phyloP scores from a whole-genome alignment of 2,113 vertebrate genomes.

The Mastomys natalensis region DNA sequence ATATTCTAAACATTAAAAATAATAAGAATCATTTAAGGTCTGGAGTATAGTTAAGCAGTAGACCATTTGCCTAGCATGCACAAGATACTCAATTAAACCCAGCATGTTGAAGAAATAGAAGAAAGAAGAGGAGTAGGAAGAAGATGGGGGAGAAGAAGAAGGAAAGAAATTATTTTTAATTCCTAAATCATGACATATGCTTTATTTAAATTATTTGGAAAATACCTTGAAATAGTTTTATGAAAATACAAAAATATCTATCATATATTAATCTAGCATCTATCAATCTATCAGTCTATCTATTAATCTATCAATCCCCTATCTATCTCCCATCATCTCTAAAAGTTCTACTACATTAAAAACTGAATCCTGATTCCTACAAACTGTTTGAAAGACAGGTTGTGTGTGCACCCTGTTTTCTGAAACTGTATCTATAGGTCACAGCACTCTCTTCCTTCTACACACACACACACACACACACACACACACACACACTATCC shows the following conservation, averaged over 20 bases:
- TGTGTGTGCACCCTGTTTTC: not conserved
- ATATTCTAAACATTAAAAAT: not conserved
- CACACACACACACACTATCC: not conserved
- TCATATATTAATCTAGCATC: not conserved
- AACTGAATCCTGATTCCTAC: not conserved
- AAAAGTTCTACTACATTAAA: not conserved
- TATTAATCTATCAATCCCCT: too few relatives aligned
- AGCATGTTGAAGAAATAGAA: not conserved
- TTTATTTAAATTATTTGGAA: not conserved
- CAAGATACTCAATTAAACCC: not conserved
- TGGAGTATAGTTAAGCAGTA: too few relatives aligned
- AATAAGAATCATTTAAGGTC: not conserved
- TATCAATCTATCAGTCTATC: not conserved
- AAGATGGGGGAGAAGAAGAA: not conserved
- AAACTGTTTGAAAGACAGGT: not conserved
- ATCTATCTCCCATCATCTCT: too few relatives aligned
- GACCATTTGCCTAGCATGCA: not conserved
- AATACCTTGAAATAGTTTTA: not conserved
- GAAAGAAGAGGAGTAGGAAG: not conserved
- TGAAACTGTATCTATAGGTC: rapidly evolving
- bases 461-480: too few relatives aligned
- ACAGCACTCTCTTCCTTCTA: not conserved
- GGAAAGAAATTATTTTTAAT: not conserved
- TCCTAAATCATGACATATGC: not conserved
- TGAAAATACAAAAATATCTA: not conserved